Conservation (phyloP, 2,888 invertebrate genomes). For the Nipponacmea schrenckii region DNA sequence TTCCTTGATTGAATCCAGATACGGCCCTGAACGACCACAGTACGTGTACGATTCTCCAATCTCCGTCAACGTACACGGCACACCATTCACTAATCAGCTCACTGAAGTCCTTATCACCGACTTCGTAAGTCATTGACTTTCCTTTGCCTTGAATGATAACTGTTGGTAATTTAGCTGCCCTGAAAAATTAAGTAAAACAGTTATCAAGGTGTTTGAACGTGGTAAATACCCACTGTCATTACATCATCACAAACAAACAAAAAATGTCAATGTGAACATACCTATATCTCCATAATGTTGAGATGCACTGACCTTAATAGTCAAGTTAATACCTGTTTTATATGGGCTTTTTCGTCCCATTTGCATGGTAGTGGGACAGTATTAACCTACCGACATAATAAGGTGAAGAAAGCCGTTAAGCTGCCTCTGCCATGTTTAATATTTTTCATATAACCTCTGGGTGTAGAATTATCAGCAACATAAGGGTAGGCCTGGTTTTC, state of each 20-base stretch:
- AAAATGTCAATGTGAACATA: too few species aligned
- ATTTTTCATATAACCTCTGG: too few species aligned
- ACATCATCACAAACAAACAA: too few species aligned
- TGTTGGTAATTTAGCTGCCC: slow-evolving; percentile 36
- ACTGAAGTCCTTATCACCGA: slow-evolving; percentile 32
- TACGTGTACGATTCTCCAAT: slow-evolving; percentile 42
- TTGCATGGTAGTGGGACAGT: too few species aligned
- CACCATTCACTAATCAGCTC: slow-evolving; percentile 40
- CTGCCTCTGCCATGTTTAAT: slow-evolving; percentile 35
- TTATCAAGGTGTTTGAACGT: too few species aligned
- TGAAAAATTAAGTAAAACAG: slow-evolving; percentile 22
- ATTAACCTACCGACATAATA: slow-evolving; percentile 41
- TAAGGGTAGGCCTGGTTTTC: too few species aligned
- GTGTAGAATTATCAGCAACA: too few species aligned
- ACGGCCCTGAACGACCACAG: slow-evolving; percentile 40
- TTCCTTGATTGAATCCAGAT: slow-evolving; percentile 23
- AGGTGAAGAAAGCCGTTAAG: slow-evolving; percentile 35
- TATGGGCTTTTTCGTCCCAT: too few species aligned
- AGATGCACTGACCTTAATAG: too few species aligned
- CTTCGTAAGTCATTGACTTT: slow-evolving; percentile 41
- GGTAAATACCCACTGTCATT: too few species aligned
- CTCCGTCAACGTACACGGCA: slow-evolving; percentile 35
- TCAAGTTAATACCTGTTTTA: too few species aligned
- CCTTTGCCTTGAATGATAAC: slow-evolving; percentile 36
- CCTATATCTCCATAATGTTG: too few species aligned